Conservation (phyloP, 2,797 vertebrate genomes). For the Mionectes olivaceus region DNA sequence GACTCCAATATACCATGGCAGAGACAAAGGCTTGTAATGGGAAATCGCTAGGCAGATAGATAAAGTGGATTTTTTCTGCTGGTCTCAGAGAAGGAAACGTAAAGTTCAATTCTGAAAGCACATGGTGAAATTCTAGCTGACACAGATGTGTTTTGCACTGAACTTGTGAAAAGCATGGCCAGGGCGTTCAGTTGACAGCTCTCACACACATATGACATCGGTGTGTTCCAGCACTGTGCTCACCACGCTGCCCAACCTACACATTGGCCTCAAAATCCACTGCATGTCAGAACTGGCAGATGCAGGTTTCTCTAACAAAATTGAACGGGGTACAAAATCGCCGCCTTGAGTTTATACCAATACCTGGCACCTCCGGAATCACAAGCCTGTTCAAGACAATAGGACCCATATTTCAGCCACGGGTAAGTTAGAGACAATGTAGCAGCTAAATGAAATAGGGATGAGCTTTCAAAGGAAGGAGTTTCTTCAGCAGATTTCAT, state of each 20-base stretch:
- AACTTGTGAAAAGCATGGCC: background rate
- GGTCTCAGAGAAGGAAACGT: background rate
- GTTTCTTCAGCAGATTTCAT: background rate
- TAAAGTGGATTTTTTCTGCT: background rate
- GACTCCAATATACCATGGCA: background rate
- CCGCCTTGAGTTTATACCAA: background rate
- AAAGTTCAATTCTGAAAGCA: background rate
- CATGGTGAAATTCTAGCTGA: background rate
- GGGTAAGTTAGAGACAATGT: background rate
- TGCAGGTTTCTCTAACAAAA: background rate
- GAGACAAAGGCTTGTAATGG: background rate
- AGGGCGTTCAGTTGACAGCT: background rate
- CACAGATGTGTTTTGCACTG: background rate
- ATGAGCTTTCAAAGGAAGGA: background rate
- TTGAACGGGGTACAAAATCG: background rate
- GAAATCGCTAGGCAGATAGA: background rate
- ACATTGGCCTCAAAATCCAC: background rate
- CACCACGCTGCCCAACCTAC: background rate
- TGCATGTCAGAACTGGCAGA: background rate
- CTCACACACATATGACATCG: fast-evolving
- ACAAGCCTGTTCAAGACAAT: background rate
- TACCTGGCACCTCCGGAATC: constrained; percentile 13
- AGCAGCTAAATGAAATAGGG: background rate
- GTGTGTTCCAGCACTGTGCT: background rate
- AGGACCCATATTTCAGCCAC: background rate